Base-by-base conservation (phyloP, 2,888 invertebrate species). In the Plagodis pulveraria region DNA sequence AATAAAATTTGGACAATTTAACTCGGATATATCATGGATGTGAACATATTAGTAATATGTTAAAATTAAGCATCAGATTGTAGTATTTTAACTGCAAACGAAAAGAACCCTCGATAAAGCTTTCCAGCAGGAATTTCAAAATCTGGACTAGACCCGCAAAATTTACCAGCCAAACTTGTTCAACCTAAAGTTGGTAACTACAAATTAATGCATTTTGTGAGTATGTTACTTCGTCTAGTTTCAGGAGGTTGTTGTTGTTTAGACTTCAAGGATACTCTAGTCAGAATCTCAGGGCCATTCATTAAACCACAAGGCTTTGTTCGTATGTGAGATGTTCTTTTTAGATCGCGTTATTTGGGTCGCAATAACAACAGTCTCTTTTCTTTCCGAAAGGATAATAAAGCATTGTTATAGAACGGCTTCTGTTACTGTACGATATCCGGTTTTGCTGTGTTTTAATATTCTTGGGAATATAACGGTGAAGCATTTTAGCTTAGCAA, bases 191-290 rank as follows among this genome's bases (percentile, higher is more conserved):
- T 71, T 70, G 45, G 53, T 36, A 62, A 66, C 67, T 64, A 51
- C 58, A 50, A 66, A 66, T 70, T 63, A 69, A 72, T 73, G 68
- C 62, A 65, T 62, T 70, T 59, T 66, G 67, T 64, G 70, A 58
- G 67, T 61, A 56, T 65, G 69, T 66, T 76, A 63, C 70, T 75
- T 65, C 49, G 66, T 63, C 58, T 64, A 71, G 60, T 71, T 69
- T 62, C 34, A 34, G 32, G 58, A 65, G 56, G 54, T 40, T 42
- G 45, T 40, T 47, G 50, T 43, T 48, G 12, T 51, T 51, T 49
- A 49, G 55, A 49, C 32, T 33, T 34, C 49, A 52, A 59, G 59
- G 55, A 48, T 52, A 12, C 47, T 47, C 38, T 6, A 51, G 38
- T 34, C 41, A 10, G 36, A 12, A 50, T 50, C 59, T 48, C 44